Evolutionary conservation across 1,140 invertebrate species (phyloP), one percentile per base, ranked within the genome.

Genomic region (Drosophila orena): DNA sequence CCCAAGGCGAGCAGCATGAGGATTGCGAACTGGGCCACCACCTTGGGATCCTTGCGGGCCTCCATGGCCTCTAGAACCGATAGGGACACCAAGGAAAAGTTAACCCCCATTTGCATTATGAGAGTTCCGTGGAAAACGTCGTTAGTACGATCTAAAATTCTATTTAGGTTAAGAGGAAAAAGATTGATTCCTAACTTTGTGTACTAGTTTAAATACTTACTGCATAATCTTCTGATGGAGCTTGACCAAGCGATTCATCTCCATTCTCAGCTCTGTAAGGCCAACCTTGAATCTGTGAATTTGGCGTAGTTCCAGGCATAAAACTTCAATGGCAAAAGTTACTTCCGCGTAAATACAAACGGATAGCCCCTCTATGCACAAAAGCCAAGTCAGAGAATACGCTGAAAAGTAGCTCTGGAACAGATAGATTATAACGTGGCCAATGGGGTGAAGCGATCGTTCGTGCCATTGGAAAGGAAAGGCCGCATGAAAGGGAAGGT

Each of bases 391-490:
- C 15, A 85, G 5, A 0, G 7, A 15, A 38, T 73, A 77, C 0
- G 14, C 5, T 0, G 73, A 1, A 2, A 20, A 1, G 2, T 24
- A 42, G 3, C 1, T 3, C 42, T 84, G 80, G 8, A 40, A 56
- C 2, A 54, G 0, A 35, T 60, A 84, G 12, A 58, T 43, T 0
- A 64, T 0, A 5, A 7, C 11, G 11, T 85, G 55, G 0, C n/a
- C 14, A 4, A 50, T 15, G 0, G 77, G 77, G 22, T 85, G 72
- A 0, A 24, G 52, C 1, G 46, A 22, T 0, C 58, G 57, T 34
- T 61, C 46, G 15, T 84, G 77, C 61, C 37, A 57, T 1, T 54
- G 35, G 15, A 70, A 75, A 1, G 79, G 79, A 54, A 30, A 83
- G 0, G 42, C 34, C 0, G 22, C 37, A 40, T 79, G 69, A n/a